phyloP scores from a whole-genome alignment of 30 jellyfish, hydroid and myxozoan genomes.

The Hydractinia symbiolongicarpus region DNA sequence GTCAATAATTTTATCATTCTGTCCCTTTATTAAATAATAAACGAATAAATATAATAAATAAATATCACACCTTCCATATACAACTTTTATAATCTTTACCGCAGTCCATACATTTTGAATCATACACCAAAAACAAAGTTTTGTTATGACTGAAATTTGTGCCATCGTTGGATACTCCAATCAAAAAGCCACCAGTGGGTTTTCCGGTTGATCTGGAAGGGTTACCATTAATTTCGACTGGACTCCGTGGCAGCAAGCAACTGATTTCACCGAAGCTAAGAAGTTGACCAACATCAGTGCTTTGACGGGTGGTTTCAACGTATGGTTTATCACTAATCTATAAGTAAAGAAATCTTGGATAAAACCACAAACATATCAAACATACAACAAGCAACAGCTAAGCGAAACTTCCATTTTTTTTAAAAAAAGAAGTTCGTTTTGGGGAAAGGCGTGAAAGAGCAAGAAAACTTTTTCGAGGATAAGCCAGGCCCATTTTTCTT shows the following conservation, averaged over 20 bases:
- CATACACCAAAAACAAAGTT: slow-evolving; percentile 49
- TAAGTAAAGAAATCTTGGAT: not conserved
- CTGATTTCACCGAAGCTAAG: slow-evolving; percentile 68
- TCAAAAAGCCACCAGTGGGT: slow-evolving; percentile 62
- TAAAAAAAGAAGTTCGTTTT: no score
- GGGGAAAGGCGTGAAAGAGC: no score
- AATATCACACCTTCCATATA: slow-evolving; percentile 43
- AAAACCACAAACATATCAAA: not conserved
- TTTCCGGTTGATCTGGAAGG: slow-evolving; percentile 29
- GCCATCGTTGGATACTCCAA: slow-evolving; percentile 61
- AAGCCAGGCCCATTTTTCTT: no score
- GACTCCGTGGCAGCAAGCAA: slow-evolving; percentile 51
- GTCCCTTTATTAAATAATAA: not conserved
- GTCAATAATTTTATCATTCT: not conserved
- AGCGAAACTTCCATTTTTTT: not conserved
- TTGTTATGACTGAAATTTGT: slow-evolving; percentile 37
- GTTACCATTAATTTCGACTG: slow-evolving; percentile 28
- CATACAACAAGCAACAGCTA: no score
- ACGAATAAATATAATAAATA: not conserved
- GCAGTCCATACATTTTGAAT: slow-evolving; percentile 86
- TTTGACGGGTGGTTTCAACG: slow-evolving; percentile 3
- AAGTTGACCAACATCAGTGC: slow-evolving; percentile 38
- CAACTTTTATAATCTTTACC: slow-evolving; percentile 27
- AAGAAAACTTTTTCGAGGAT: no score
- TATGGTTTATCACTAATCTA: slow-evolving; percentile 32